Evolutionary conservation across 2,797 vertebrate species (phyloP), one percentile per base, ranked within the genome.

Genomic region (Aeoliscus strigatus): DNA sequence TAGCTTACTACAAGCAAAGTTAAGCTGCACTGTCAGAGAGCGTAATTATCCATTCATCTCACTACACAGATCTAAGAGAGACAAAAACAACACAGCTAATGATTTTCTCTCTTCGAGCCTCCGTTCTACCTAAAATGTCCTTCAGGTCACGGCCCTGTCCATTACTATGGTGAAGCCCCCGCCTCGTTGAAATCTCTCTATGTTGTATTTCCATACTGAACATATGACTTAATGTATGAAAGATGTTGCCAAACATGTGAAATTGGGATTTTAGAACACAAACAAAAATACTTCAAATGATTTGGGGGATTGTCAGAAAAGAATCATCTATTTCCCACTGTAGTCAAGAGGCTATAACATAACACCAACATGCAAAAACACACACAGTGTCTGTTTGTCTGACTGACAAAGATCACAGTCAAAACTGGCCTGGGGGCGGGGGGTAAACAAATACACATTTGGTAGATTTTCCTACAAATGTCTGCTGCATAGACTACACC

Each of bases 141-240:
- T 63, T 32, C 25, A 33, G 81, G 84, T 85, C 80, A 59, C 1
- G 72, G 84, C 82, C 84, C 67, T 57, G 44, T 48, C 52, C 18
- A 41, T 80, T 51, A 50, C 80, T 65, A 82, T 64, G 68, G 79
- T 44, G 51, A 84, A 62, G 65, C 65, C n/a, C 56, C 77, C 70
- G 35, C 80, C 81, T 75, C 64, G 52, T 74, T 75, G 66, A 78
- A 64, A 71, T 68, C 41, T 47, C 49, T 41, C 54, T 35, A 50
- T 72, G 54, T 56, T 66, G 73, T 80, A 61, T 55, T 47, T 73
- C 67, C 71, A 73, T 77, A 76, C 72, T 70, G 66, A 81, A 67
- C 51, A 33, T 21, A 48, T 60, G 27, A 52, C 12, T 55, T 21
- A 35, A 17, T 52, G 11, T 27, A 37, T 9, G 9, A 24, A 2